Base-by-base conservation (phyloP, 1,140 invertebrate species). In the Neuroterus valhalla region DNA sequence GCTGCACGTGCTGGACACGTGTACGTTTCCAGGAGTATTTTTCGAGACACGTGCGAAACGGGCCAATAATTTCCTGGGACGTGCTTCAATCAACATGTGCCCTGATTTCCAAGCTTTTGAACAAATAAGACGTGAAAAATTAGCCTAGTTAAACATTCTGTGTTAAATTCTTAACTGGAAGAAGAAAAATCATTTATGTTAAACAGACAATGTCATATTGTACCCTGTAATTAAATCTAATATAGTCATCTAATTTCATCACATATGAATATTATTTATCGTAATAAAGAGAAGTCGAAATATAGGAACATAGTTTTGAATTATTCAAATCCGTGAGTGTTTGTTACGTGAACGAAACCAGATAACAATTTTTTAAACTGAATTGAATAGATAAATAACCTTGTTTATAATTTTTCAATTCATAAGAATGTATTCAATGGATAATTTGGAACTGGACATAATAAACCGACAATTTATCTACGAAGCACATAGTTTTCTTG, bases 381-480 rank as follows among this genome's bases (percentile, higher is more conserved):
- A 23, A 21, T n/a, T 62, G 62, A 45, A 71, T 17, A 66, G 42
- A 48, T 44, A 70, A 45, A 62, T 21, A 52, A 23, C 48, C 2
- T 31, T 43, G 26, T 42, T 14, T 14, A 8, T 12, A 19, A 42
- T 31, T 26, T 42, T 62, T 42, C 15, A 66, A 48, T 62, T 26
- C 2, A 38, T 44, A 17, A 85, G 85, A 62, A 91, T 91, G 90
- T 91, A 91, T 81, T 90, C 88, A 4, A 91, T 91, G 89, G 91
- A 91, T n/a, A 90, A 91, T 83, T 81, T 91, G 48, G 91, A 91
- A 71, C 72, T 91, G 26, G 90, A 91, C 44, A 89, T 88, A 70
- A 90, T 91, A 81, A 91, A 91, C 70, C 85, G 91, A 5, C 91
- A 91, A 82, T 91, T 91, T 70, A 90, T 91, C 71, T 91, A 91